phyloP scores from a whole-genome alignment of 2,888 invertebrate species.

The Pyrochroa serraticornis region DNA sequence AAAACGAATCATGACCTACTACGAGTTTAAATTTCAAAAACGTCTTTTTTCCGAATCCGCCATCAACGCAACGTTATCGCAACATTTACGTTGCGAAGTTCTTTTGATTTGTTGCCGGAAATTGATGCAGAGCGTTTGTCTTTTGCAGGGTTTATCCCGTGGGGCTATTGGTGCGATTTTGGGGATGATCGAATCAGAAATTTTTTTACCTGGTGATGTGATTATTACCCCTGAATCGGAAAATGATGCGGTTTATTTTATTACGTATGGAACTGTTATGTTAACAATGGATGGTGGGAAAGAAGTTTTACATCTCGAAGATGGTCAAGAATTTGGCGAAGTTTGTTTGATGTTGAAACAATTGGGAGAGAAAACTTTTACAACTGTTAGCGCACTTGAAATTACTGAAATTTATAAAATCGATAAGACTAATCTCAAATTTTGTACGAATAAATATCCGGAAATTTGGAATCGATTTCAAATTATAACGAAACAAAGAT shows the following conservation, averaged over 20 bases:
- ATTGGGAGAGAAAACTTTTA: conserved; percentile 27
- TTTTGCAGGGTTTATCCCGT: conserved; percentile 56
- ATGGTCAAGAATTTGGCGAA: conserved; percentile 61
- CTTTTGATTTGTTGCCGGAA: conserved; percentile 57
- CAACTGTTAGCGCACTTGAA: conserved; percentile 46
- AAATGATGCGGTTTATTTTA: conserved; percentile 60
- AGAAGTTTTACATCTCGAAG: conserved; percentile 62
- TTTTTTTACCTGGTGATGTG: conserved; percentile 59
- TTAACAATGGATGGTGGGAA: conserved; percentile 55
- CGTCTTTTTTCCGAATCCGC: conserved; percentile 61
- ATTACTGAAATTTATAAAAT: conserved; percentile 50
- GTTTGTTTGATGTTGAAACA: conserved; percentile 41
- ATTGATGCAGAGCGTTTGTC: conserved; percentile 58
- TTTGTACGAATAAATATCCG: conserved; percentile 46
- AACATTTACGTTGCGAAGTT: conserved; percentile 57
- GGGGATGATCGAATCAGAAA: conserved; percentile 52
- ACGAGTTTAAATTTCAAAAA: conserved; percentile 61
- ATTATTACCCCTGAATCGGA: conserved; percentile 54
- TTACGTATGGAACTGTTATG: conserved; percentile 60
- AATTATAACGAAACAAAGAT: conserved; percentile 42
- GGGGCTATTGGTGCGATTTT: conserved; percentile 55
- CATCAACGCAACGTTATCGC: conserved; percentile 45
- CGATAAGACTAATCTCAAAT: conserved; percentile 38
- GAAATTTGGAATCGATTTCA: conserved; percentile 54
- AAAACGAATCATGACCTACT: conserved; percentile 59